Evolutionary conservation across 2,797 vertebrate species (phyloP).

Genomic region (Hemitrygon akajei): DNA sequence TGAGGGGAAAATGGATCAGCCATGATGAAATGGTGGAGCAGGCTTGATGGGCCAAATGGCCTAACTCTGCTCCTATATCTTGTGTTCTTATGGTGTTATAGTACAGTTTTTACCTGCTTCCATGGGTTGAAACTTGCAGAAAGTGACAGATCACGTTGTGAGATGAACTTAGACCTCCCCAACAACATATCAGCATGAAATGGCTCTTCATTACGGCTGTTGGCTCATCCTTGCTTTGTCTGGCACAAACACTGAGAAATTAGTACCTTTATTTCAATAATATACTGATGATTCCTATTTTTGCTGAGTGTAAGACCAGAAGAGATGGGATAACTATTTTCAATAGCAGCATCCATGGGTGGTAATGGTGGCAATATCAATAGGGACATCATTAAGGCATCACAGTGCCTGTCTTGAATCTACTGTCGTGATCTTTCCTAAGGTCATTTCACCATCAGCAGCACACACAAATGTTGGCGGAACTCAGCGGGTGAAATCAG

Average conservation of each 20-base stretch:
- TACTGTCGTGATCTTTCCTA: conserved; percentile 7
- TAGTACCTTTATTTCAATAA: background rate
- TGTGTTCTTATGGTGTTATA: too few species aligned
- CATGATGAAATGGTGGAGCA: too few species aligned
- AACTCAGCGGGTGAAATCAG: too few species aligned
- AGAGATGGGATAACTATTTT: background rate
- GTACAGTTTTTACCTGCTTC: background rate
- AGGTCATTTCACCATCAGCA: background rate
- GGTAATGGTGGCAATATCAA: conserved; percentile 7
- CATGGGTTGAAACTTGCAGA: background rate
- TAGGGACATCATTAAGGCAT: background rate
- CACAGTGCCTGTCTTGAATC: conserved; percentile 21
- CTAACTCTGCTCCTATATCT: too few species aligned
- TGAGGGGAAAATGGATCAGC: too few species aligned
- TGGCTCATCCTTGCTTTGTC: background rate
- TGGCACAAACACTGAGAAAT: background rate
- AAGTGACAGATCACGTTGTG: background rate
- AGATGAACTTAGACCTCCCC: background rate
- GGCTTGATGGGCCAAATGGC: too few species aligned
- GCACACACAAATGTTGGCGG: too few species aligned
- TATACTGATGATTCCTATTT: background rate
- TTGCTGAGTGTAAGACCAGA: background rate
- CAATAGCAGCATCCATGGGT: background rate
- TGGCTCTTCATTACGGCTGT: background rate
- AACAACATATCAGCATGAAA: background rate